Evolutionary conservation across 2,888 invertebrate species (phyloP), one percentile per base, ranked within the genome.

Genomic region (Eupithecia pulchellata): DNA sequence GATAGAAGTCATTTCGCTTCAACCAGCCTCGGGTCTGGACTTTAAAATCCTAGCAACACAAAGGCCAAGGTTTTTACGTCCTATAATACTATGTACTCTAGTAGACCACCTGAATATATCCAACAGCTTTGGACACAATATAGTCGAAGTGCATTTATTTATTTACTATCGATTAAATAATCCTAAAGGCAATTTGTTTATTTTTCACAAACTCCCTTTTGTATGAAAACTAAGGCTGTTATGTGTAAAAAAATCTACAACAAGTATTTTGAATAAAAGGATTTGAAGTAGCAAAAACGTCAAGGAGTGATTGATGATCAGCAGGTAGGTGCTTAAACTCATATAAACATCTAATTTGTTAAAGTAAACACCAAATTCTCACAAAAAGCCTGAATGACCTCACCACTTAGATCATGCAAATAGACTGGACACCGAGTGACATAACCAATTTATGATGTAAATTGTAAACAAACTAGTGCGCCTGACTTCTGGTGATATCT

Each of bases 361-460:
- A 34, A 34, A 20, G 34, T 61, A 61, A 61, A 61, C 34, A 61
- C 32, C 17, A 14, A 57, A 8, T 57, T 29, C 57, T n/a, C 25
- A 32, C 32, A 61, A 61, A 61, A 61, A 34, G 17, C 20, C 13
- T 3, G 11, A 61, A 20, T 61, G 32, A 61, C 25, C 34, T 61
- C 61, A 61, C 14, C 61, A 34, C 34, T 61, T 61, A 61, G 34
- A 61, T 61, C 61, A 61, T 61, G 25, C 30, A 34, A 61, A 36
- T n/a, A 61, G 61, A 61, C 34, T 20, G 32, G 61, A 61, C 61
- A 57, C 29, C 11, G 58, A 60, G 32, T 61, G 61, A 34, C 61
- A 61, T 61, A 61, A 61, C 34, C 32, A 61, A n/a, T 52, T 25
- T 52, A 47, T 47, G 20, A 47, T 20, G 29, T 11, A 25, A 34